These are phyloP conservation scores for Aleiodes leptofemur DNA, from an alignment of 2,888 invertebrate genomes.

Conservation along the genomic window DNA sequence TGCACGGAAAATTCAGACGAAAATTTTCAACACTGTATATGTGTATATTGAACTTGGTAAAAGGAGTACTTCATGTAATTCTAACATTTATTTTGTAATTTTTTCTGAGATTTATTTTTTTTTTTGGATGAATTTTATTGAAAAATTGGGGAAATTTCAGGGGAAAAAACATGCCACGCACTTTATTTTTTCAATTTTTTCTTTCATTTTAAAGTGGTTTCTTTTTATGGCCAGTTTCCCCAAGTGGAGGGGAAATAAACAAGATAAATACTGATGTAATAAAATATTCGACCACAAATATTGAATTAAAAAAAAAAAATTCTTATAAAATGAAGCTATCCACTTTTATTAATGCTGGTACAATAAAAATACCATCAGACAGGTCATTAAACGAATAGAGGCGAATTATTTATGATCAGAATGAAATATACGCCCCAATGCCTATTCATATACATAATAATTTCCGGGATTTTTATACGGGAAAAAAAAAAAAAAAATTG, in stretches of 20 bases:
- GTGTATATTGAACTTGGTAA: conserved; percentile 28
- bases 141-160: background rate
- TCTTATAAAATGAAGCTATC: background rate
- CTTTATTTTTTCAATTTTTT: too few relatives aligned
- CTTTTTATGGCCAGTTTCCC: too few relatives aligned
- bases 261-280: background rate
- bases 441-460: conserved; percentile 6
- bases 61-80: conserved; percentile 22
- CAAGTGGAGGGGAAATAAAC: background rate
- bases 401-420: conserved; percentile 30
- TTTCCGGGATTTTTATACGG: background rate
- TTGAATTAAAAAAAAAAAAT: background rate
- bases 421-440: conserved; percentile 5
- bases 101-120: background rate
- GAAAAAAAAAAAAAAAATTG: conserved; percentile 2
- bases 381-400: conserved; percentile 31
- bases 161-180: background rate
- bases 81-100: background rate
- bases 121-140: background rate
- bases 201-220: too few relatives aligned
- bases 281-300: conserved; percentile 10
- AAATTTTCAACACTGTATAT: too few relatives aligned
- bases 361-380: conserved; percentile 23
- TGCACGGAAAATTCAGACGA: too few relatives aligned
- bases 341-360: conserved; percentile 16